Evolutionary conservation across 2,888 invertebrate genomes (phyloP).

Genomic region (Acleris holmiana): DNA sequence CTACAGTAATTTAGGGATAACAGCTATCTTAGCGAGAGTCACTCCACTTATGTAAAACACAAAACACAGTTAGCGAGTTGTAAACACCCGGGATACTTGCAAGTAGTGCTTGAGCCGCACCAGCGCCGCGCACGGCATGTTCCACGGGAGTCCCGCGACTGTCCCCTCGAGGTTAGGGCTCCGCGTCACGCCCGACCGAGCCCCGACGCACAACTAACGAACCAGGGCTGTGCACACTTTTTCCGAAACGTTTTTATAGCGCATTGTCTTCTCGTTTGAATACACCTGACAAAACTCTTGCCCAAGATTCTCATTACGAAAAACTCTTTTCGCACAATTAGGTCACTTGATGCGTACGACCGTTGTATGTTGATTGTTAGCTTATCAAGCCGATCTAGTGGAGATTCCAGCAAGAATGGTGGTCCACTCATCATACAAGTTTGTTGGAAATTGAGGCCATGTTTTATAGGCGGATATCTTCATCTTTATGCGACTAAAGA

Average conservation of each 20-base stretch:
- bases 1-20: too few species aligned
- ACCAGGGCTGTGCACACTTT: slow-evolving; percentile 73
- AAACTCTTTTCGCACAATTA: slow-evolving; percentile 49
- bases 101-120: slow-evolving; percentile 69
- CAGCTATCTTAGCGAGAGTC: too few species aligned
- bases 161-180: slow-evolving; percentile 43
- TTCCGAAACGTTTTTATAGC: slow-evolving; percentile 65
- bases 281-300: slow-evolving; percentile 55
- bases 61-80: background rate
- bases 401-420: slow-evolving; percentile 3
- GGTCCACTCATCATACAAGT: slow-evolving; percentile 16
- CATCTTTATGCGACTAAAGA: too few species aligned
- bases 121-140: slow-evolving; percentile 76
- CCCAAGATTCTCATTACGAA: slow-evolving; percentile 64
- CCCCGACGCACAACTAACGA: slow-evolving; percentile 64
- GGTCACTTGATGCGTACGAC: slow-evolving; percentile 41
- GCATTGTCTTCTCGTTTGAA: slow-evolving; percentile 66
- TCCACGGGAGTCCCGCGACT: slow-evolving; percentile 57
- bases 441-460: slow-evolving; percentile 15
- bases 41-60: too few species aligned
- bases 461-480: too few species aligned
- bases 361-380: slow-evolving; percentile 25
- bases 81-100: slow-evolving; percentile 68
- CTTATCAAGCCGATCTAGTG: slow-evolving; percentile 23
- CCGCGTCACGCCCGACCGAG: slow-evolving; percentile 68